Percentiles rank a stretch among this genome's conserved stretches.
Conservation (phyloP, 2,113 vertebrate genomes). For the Hystrix cristata region DNA sequence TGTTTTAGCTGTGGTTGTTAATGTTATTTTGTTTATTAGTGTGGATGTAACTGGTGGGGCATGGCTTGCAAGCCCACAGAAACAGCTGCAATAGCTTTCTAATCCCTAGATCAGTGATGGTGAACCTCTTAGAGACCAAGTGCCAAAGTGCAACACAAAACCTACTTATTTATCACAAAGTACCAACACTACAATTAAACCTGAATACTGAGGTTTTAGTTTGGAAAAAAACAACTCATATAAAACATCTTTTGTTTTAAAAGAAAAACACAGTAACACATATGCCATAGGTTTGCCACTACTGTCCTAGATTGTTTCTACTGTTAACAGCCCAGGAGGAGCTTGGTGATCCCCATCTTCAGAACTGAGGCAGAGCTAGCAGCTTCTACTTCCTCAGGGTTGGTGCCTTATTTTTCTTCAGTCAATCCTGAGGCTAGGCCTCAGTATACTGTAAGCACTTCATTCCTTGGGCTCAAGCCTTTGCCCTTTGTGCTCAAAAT, state of each 20-base stretch:
- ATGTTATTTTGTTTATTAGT: background rate
- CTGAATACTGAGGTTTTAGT: background rate
- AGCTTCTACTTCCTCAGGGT: background rate
- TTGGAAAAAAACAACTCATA: background rate
- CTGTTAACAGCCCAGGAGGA: background rate
- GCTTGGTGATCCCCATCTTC: background rate
- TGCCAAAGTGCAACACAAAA: background rate
- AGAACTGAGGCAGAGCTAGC: background rate
- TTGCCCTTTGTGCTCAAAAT: slow-evolving; percentile 59
- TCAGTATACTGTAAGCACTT: background rate
- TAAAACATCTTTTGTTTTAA: background rate
- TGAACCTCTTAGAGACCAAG: background rate
- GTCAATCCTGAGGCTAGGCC: background rate
- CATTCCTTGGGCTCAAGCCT: background rate
- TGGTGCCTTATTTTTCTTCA: background rate
- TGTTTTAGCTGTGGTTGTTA: background rate
- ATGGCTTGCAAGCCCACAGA: background rate
- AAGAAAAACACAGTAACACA: background rate
- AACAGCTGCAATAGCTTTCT: background rate
- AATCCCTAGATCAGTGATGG: background rate
- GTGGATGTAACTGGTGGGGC: background rate
- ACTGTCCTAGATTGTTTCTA: background rate
- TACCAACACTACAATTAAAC: background rate
- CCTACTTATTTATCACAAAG: background rate
- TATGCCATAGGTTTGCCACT: background rate